Evolutionary conservation across 2,888 invertebrate genomes (phyloP).

Genomic region (Ichneumon xanthorius): DNA sequence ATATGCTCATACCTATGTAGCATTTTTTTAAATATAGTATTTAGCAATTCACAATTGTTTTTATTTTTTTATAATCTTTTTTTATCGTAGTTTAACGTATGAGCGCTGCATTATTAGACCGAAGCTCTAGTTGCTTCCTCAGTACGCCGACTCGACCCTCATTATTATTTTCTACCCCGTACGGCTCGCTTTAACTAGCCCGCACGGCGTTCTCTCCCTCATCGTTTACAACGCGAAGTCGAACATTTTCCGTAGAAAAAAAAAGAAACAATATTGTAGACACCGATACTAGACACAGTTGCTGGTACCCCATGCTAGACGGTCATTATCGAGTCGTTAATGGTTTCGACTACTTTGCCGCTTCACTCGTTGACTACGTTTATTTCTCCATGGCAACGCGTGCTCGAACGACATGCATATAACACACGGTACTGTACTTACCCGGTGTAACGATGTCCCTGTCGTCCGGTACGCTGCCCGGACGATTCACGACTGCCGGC

Average conservation of each 20-base stretch:
- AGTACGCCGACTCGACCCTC: conserved; percentile 38
- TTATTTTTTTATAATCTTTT: not conserved
- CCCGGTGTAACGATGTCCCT: conserved; percentile 32
- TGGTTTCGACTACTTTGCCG: conserved; percentile 49
- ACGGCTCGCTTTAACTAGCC: not conserved
- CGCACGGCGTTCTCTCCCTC: not conserved
- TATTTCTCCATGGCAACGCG: conserved; percentile 56
- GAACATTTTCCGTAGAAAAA: conserved; percentile 35
- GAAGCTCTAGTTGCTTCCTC: not conserved
- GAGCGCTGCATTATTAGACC: not conserved
- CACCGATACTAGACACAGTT: conserved; percentile 13
- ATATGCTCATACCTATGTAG: too few relatives aligned
- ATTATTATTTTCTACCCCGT: conserved; percentile 45
- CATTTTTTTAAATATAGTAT: too few relatives aligned
- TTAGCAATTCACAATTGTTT: too few relatives aligned
- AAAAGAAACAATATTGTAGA: conserved; percentile 38
- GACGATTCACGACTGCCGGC: conserved; percentile 20
- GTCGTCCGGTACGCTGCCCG: conserved; percentile 34
- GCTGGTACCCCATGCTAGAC: conserved; percentile 9
- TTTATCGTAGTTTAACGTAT: not conserved
- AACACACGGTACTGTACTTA: conserved; percentile 12
- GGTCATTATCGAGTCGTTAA: conserved; percentile 61
- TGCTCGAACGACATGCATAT: conserved; percentile 30
- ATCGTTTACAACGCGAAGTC: conserved; percentile 18
- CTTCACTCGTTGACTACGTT: conserved; percentile 27